Evolutionary conservation across 1,140 invertebrate genomes (phyloP).

Genomic region (Asobara japonica): DNA sequence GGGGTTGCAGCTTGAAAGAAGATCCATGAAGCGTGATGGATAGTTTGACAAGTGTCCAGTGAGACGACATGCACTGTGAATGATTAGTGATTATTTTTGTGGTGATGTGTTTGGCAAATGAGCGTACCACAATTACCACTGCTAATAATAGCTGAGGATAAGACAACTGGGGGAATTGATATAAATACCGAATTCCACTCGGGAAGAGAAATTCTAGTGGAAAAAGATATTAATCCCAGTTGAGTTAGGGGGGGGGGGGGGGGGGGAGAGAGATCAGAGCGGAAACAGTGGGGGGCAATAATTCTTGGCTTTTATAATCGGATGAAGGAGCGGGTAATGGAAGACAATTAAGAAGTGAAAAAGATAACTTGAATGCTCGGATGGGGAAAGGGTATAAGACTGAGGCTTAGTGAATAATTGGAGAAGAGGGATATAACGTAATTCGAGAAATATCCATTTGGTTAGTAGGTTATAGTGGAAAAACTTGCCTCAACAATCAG

Average conservation of each 20-base stretch:
- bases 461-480: slow-evolving; percentile 1
- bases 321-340: slow-evolving; percentile 23
- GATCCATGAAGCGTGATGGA: background rate
- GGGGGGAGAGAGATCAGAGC: background rate
- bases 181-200: slow-evolving; percentile 13
- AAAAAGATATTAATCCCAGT: background rate
- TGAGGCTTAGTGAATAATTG: slow-evolving; percentile 33
- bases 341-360: slow-evolving; percentile 40
- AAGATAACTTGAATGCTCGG: slow-evolving; percentile 14
- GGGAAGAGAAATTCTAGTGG: background rate
- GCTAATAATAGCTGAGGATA: background rate
- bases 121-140: background rate
- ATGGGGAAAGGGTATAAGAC: background rate
- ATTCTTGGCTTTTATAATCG: slow-evolving; percentile 23
- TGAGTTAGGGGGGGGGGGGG: background rate
- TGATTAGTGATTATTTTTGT: background rate
- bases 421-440: slow-evolving; percentile 19
- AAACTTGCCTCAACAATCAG: background rate
- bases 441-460: slow-evolving; percentile 32
- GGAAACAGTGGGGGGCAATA: background rate
- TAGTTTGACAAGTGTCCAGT: background rate
- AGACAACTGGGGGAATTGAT: background rate
- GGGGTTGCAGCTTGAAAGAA: background rate
- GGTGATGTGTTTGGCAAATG: background rate
- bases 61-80: background rate